Conservation (phyloP, 2,113 vertebrate genomes). For the Cyanoderma ruficeps region DNA sequence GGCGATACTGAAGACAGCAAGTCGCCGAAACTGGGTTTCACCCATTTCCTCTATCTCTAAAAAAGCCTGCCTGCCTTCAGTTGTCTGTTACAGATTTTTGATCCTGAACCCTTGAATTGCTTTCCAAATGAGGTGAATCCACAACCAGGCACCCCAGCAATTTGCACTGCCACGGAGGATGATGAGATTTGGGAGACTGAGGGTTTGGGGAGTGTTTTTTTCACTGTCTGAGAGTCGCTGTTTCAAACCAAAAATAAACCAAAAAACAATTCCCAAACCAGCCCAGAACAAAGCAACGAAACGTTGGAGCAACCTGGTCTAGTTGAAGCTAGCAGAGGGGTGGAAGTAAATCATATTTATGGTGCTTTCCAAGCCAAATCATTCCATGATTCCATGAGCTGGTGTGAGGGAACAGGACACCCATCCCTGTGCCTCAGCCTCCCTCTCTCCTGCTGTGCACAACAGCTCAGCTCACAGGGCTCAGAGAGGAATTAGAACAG, state of each 20-base stretch:
- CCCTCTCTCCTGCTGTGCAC: neutral
- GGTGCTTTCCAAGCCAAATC: neutral
- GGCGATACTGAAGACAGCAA: rapidly evolving
- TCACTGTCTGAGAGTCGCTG: neutral
- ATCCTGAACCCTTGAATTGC: neutral
- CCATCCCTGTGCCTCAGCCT: rapidly evolving
- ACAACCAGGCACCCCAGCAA: neutral
- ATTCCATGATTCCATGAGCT: neutral
- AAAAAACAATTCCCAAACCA: neutral
- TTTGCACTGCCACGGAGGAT: rapidly evolving
- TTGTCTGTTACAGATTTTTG: neutral
- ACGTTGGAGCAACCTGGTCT: neutral
- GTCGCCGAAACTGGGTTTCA: rapidly evolving
- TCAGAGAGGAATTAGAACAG: slow-evolving; percentile 25
- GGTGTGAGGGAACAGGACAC: neutral
- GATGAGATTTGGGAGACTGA: neutral
- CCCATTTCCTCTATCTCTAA: neutral
- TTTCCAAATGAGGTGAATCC: neutral
- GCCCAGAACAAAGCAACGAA: neutral
- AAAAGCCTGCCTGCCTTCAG: neutral
- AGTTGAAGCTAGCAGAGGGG: neutral
- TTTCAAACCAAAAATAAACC: neutral
- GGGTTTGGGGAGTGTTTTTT: no score
- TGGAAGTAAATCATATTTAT: neutral
- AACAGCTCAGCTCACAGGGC: neutral